Percentiles rank a stretch among this genome's conserved stretches.
Evolutionary conservation across 2,113 vertebrate genomes (phyloP).

Genomic region (Alectura lathami): DNA sequence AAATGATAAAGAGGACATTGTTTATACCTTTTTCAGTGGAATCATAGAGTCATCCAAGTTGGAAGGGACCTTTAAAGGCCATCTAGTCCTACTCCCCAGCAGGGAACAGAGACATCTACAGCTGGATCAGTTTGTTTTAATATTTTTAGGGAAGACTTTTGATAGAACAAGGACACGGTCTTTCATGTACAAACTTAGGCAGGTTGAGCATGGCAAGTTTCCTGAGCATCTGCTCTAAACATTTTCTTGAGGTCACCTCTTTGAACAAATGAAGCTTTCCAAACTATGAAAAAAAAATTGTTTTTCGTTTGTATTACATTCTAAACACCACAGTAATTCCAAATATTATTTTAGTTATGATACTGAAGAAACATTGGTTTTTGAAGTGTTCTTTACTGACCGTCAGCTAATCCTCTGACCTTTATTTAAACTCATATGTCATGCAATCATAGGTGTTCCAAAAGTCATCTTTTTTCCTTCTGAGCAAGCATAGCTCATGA

Average conservation of each 20-base stretch:
- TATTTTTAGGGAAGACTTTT: background rate
- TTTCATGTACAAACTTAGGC: background rate
- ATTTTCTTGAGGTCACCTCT: background rate
- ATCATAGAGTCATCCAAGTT: too few species aligned
- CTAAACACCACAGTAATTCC: background rate
- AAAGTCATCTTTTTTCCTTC: background rate
- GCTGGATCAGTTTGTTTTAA: too few species aligned
- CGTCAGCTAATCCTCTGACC: background rate
- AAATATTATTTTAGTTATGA: background rate
- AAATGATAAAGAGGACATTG: background rate
- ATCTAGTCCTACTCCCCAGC: too few species aligned
- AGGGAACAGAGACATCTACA: too few species aligned
- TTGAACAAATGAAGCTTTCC: background rate
- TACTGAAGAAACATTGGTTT: background rate
- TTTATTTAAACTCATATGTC: background rate
- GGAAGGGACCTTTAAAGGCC: too few species aligned
- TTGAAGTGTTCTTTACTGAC: background rate
- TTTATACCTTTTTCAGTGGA: background rate
- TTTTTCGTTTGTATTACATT: background rate
- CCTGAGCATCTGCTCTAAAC: background rate
- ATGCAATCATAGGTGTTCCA: background rate
- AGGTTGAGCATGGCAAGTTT: background rate
- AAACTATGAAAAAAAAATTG: background rate
- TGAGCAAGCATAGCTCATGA: background rate
- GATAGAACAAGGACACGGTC: background rate